A percentile compares a stretch with the other conserved stretches of the same genome.
phyloP scores from a whole-genome alignment of 2,888 invertebrate species.

The Gonocerus acuteangulatus region DNA sequence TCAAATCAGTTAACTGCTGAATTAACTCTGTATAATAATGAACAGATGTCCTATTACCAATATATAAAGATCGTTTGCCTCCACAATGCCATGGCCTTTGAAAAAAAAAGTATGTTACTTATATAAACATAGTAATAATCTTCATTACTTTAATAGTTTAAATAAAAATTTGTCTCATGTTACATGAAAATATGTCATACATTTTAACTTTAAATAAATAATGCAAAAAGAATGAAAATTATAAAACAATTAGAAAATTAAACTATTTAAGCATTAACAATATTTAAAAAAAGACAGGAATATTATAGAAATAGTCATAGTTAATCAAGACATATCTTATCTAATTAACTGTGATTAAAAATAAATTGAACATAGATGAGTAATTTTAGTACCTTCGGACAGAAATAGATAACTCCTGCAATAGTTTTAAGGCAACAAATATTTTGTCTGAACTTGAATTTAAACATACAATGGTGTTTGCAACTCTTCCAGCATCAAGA shows the following conservation, averaged over 20 bases:
- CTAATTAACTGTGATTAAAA: too few species aligned
- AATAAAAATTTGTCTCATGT: neutral
- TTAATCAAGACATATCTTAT: too few species aligned
- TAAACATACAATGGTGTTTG: conserved; percentile 70
- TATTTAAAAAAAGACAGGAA: too few species aligned
- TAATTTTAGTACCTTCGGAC: conserved; percentile 52
- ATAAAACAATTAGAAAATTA: neutral
- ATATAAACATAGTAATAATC: neutral
- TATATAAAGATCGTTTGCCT: conserved; percentile 37
- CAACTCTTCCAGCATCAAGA: conserved; percentile 61
- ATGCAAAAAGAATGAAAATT: conserved; percentile 15
- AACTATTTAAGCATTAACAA: neutral
- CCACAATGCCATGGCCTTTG: conserved; percentile 33
- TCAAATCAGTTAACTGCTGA: conserved; percentile 38
- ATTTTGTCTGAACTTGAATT: conserved; percentile 69
- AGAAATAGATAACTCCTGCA: conserved; percentile 70
- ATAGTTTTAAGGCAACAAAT: conserved; percentile 77
- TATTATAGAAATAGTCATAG: too few species aligned
- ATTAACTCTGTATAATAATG: conserved; percentile 36
- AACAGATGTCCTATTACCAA: conserved; percentile 36
- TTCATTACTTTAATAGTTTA: neutral
- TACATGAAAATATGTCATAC: too few species aligned
- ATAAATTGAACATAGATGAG: too few species aligned
- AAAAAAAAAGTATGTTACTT: conserved; percentile 5
- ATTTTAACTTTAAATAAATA: too few species aligned